These are phyloP conservation scores for Malurus alboscapulatus DNA, from an alignment of 2,113 vertebrate genomes.

Conservation along the genomic window DNA sequence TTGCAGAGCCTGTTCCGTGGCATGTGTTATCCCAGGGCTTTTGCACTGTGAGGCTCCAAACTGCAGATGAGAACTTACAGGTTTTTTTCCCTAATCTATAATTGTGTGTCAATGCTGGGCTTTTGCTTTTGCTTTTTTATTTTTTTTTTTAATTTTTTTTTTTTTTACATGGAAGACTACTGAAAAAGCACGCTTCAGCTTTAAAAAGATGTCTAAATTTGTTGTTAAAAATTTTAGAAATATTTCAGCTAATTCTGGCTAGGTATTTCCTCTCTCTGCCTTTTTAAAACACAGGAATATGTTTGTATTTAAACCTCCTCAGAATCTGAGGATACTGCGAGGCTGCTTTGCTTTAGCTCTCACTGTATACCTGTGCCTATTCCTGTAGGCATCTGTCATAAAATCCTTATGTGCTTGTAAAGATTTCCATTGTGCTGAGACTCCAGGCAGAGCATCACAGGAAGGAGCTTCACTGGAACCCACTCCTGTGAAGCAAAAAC, in stretches of 20 bases:
- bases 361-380: background rate
- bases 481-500: background rate
- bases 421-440: conserved; percentile 20
- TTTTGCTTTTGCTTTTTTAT: background rate
- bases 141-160: background rate
- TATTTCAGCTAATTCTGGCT: background rate
- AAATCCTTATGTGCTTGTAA: conserved; percentile 1
- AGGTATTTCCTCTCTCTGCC: background rate
- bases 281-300: background rate
- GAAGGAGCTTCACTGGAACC: background rate
- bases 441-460: conserved; percentile 5
- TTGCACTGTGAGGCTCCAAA: background rate
- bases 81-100: background rate
- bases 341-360: background rate
- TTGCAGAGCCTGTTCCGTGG: background rate
- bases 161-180: background rate
- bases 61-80: background rate
- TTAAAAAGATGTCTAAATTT: background rate
- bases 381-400: conserved; percentile 25
- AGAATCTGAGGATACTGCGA: background rate
- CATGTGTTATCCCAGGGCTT: background rate
- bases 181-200: background rate
- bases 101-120: fast-evolving
- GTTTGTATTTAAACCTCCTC: background rate
- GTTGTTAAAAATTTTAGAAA: background rate